Evolutionary conservation across 2,888 invertebrate species (phyloP).

Genomic region (Uloborus plumipes): DNA sequence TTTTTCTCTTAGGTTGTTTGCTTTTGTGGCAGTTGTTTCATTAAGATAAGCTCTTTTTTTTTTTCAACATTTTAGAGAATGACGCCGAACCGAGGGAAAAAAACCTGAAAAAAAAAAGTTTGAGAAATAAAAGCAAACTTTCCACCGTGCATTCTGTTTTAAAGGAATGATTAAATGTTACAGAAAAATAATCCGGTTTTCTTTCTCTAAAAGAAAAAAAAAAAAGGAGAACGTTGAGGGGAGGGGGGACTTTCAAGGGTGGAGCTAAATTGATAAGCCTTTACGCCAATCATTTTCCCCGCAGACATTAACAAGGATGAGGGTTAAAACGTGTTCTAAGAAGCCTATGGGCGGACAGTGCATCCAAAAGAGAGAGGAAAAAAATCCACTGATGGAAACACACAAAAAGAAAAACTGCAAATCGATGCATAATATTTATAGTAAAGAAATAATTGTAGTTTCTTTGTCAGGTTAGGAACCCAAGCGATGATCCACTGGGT

Average conservation of each 20-base stretch:
- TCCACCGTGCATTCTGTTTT: constrained; percentile 57
- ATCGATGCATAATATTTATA: constrained; percentile 56
- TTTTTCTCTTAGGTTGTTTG: constrained; percentile 27
- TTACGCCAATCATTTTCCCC: constrained; percentile 62
- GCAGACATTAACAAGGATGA: constrained; percentile 58
- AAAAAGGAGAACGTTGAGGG: constrained; percentile 27
- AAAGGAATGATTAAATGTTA: constrained; percentile 63
- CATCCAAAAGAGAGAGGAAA: constrained; percentile 1
- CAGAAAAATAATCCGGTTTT: constrained; percentile 62
- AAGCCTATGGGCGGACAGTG: constrained; percentile 38
- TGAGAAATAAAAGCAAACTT: constrained; percentile 50
- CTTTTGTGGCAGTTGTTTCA: constrained; percentile 60
- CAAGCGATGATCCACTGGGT: constrained; percentile 7
- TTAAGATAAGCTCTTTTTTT: constrained; percentile 60
- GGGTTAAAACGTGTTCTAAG: constrained; percentile 43
- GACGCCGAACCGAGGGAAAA: not conserved
- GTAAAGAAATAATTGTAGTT: constrained; percentile 52
- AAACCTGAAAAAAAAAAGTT: constrained; percentile 6
- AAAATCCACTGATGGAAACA: constrained; percentile 30
- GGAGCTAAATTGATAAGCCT: constrained; percentile 64
- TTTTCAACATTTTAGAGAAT: constrained; percentile 23
- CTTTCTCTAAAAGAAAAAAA: constrained; percentile 12
- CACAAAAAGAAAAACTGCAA: constrained; percentile 34
- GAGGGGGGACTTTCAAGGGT: constrained; percentile 41
- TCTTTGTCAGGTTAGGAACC: constrained; percentile 29